Percentiles rank a stretch among this genome's conserved stretches.
Conservation (phyloP, 1,140 invertebrate genomes). For the Diorhabda sublineata region DNA sequence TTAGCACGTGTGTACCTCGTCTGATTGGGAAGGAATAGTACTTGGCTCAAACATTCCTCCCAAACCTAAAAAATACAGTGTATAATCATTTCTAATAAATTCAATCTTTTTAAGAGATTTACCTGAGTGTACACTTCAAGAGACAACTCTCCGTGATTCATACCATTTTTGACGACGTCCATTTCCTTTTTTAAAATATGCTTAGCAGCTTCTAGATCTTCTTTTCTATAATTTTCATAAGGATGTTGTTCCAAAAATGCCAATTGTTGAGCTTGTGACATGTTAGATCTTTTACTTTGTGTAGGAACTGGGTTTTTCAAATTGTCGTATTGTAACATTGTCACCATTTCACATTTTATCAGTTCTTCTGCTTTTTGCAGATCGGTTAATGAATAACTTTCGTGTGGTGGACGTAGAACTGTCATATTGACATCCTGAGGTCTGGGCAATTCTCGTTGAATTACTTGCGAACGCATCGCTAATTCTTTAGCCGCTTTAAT, state of each 20-base stretch:
- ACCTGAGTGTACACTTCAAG: conserved; percentile 56
- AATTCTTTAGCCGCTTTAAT: conserved; percentile 61
- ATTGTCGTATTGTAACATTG: conserved; percentile 90
- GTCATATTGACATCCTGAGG: conserved; percentile 82
- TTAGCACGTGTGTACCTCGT: conserved; percentile 83
- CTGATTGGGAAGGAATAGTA: conserved; percentile 44
- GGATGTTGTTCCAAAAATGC: conserved; percentile 82
- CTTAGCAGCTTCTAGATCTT: conserved; percentile 69
- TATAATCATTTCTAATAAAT: neutral
- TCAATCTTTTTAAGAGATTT: neutral
- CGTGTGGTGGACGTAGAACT: conserved; percentile 69
- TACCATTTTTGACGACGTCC: conserved; percentile 84
- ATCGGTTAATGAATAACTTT: conserved; percentile 74
- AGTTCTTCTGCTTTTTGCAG: conserved; percentile 94
- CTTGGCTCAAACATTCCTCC: conserved; percentile 88
- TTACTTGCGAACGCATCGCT: conserved; percentile 77
- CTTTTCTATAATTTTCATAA: conserved; percentile 66
- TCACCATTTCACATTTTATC: conserved; percentile 95
- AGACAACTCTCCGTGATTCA: conserved; percentile 91
- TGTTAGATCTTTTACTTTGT: conserved; percentile 42
- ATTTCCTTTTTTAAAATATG: conserved; percentile 76
- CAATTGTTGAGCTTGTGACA: conserved; percentile 65
- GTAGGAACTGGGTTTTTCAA: conserved; percentile 59
- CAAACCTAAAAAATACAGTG: conserved; percentile 60
- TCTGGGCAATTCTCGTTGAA: conserved; percentile 85